These are phyloP conservation scores for Malurus leucopterus DNA, from an alignment of 2,797 vertebrate species.

Conservation along the genomic window DNA sequence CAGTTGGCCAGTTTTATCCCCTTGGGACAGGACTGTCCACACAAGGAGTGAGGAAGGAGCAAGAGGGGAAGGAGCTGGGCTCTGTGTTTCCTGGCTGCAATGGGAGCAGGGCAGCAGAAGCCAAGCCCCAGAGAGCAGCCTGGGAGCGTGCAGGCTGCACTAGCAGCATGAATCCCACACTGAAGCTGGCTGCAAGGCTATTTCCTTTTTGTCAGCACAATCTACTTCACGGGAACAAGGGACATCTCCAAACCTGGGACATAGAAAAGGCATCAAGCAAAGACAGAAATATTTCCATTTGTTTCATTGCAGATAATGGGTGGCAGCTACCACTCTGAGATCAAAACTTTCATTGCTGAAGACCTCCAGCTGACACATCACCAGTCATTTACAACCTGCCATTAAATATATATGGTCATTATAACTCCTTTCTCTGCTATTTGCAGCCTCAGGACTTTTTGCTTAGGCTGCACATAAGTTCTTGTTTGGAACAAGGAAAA, in stretches of 20 bases:
- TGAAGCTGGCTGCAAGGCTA: background rate
- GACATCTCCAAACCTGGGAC: background rate
- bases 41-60: background rate
- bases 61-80: background rate
- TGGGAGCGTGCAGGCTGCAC: fast-evolving
- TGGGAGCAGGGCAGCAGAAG: background rate
- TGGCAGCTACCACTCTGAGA: conserved; percentile 1
- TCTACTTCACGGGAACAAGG: background rate
- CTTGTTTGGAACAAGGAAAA: background rate
- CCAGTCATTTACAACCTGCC: background rate
- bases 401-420: conserved; percentile 13
- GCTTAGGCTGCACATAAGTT: conserved; percentile 42
- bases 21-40: background rate
- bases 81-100: background rate
- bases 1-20: background rate
- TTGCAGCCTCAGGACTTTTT: conserved; percentile 30
- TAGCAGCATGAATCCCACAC: background rate
- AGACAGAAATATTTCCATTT: conserved; percentile 20
- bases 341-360: conserved; percentile 26
- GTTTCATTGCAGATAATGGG: conserved; percentile 23
- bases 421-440: background rate
- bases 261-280: conserved; percentile 27
- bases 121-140: background rate
- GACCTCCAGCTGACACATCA: conserved; percentile 31
- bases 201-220: conserved; percentile 13